Evolutionary conservation across 2,113 vertebrate genomes (phyloP).

Genomic region (Gallinago jamesoni): DNA sequence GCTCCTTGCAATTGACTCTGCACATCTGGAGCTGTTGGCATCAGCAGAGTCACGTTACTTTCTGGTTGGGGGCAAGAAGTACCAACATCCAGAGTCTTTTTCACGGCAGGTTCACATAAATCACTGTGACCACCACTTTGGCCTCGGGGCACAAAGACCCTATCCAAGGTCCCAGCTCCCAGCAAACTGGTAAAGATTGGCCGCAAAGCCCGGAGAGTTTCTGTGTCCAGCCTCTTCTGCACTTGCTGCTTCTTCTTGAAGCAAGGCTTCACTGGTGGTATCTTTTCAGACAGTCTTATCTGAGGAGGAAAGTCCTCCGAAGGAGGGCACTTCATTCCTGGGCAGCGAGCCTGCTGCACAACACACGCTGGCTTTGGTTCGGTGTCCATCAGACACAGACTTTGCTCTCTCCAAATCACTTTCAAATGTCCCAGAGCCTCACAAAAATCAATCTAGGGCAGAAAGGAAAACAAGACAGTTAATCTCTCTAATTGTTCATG

Average conservation of each 20-base stretch:
- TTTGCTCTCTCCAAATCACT: slow-evolving; percentile 72
- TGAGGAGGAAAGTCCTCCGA: slow-evolving; percentile 79
- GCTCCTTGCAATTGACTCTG: slow-evolving; percentile 59
- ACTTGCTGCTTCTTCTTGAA: slow-evolving; percentile 95
- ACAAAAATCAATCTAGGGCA: slow-evolving; percentile 63
- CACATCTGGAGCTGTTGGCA: slow-evolving; percentile 62
- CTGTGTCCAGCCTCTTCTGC: slow-evolving; percentile 85
- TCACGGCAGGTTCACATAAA: slow-evolving; percentile 85
- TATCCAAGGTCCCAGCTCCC: slow-evolving; percentile 85
- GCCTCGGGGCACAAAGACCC: slow-evolving; percentile 87
- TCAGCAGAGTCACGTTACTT: slow-evolving; percentile 69
- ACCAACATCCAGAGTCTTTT: slow-evolving; percentile 82
- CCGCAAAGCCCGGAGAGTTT: slow-evolving; percentile 87
- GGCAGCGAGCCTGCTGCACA: slow-evolving; percentile 74
- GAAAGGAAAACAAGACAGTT: slow-evolving; percentile 59
- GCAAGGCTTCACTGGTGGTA: slow-evolving; percentile 90
- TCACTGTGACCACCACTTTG: slow-evolving; percentile 72
- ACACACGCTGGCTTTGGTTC: slow-evolving; percentile 62
- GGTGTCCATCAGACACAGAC: slow-evolving; percentile 80
- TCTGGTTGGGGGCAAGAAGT: slow-evolving; percentile 80
- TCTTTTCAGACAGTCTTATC: slow-evolving; percentile 85
- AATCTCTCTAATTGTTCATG: slow-evolving; percentile 58
- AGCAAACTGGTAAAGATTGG: slow-evolving; percentile 90
- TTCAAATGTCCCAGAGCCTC: slow-evolving; percentile 47
- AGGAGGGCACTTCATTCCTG: slow-evolving; percentile 64